phyloP scores from a whole-genome alignment of 2,888 invertebrate genomes.

The Chloroclysta siterata region DNA sequence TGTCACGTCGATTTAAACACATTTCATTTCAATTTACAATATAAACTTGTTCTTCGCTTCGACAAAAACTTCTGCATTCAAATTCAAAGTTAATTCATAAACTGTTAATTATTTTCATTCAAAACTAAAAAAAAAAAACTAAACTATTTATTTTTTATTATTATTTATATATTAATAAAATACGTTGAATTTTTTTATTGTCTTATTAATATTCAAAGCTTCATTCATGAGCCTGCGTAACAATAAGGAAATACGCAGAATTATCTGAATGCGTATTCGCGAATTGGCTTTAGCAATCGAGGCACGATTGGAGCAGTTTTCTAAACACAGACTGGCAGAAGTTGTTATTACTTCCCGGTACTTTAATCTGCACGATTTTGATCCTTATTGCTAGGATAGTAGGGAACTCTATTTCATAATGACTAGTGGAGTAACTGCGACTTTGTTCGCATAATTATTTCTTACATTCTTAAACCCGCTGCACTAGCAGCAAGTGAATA shows the following conservation, averaged over 20 bases:
- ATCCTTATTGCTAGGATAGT: conserved; percentile 54
- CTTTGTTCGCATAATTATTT: background rate
- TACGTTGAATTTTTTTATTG: conserved; percentile 15
- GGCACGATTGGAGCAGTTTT: conserved; percentile 71
- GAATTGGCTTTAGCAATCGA: conserved; percentile 70
- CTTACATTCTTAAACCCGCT: no score
- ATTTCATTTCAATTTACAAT: conserved; percentile 18
- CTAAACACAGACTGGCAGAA: conserved; percentile 52
- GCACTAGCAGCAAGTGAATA: background rate
- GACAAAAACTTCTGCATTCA: conserved; percentile 4
- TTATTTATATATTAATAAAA: conserved; percentile 17
- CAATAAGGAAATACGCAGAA: conserved; percentile 83
- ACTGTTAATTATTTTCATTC: conserved; percentile 11
- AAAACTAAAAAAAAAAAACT: no score
- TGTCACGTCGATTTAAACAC: conserved; percentile 31
- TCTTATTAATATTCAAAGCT: conserved; percentile 68
- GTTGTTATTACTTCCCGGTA: conserved; percentile 50
- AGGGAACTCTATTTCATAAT: conserved; percentile 40
- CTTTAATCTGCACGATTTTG: conserved; percentile 50
- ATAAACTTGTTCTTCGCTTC: conserved; percentile 10
- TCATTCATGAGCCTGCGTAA: conserved; percentile 74
- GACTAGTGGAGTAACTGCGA: conserved; percentile 1
- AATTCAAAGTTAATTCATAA: conserved; percentile 6
- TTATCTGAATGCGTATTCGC: conserved; percentile 69
- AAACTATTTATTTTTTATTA: no score